Evolutionary conservation across 2,113 vertebrate genomes (phyloP).

Genomic region (Carassius auratus): DNA sequence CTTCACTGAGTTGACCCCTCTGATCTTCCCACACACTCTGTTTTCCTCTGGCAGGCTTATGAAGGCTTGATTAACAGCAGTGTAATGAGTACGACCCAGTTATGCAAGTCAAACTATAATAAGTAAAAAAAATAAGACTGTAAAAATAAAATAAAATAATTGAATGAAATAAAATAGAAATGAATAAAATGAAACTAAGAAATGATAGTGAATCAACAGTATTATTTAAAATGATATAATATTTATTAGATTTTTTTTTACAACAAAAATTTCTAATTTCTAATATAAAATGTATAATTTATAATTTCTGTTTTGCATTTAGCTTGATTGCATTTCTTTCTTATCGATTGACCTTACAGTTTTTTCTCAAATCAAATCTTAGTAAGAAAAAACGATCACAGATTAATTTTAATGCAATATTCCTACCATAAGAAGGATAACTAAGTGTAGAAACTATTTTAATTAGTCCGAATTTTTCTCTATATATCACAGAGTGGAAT

Average conservation of each 20-base stretch:
- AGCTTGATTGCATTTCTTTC: not conserved
- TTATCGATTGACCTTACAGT: not conserved
- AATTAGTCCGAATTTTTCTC: not conserved
- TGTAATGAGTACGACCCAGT: not conserved
- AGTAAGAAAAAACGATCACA: too few relatives aligned
- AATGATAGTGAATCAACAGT: not conserved
- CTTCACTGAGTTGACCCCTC: constrained; percentile 13
- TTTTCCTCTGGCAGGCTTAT: not conserved
- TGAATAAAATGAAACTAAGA: not conserved
- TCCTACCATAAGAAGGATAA: too few relatives aligned
- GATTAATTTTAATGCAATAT: too few relatives aligned
- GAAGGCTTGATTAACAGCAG: not conserved
- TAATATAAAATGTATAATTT: not conserved
- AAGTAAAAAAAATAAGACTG: too few relatives aligned
- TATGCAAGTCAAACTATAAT: not conserved
- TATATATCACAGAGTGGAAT: not conserved
- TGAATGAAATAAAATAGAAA: too few relatives aligned
- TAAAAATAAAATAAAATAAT: not conserved
- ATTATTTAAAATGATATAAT: too few relatives aligned
- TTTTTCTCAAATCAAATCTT: not conserved
- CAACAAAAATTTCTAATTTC: not conserved
- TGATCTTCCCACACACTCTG: constrained; percentile 22
- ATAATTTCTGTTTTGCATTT: not conserved
- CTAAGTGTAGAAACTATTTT: not conserved
- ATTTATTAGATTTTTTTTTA: not conserved